phyloP scores from a whole-genome alignment of 2,888 invertebrate genomes.

The Nesidiocoris tenuis region DNA sequence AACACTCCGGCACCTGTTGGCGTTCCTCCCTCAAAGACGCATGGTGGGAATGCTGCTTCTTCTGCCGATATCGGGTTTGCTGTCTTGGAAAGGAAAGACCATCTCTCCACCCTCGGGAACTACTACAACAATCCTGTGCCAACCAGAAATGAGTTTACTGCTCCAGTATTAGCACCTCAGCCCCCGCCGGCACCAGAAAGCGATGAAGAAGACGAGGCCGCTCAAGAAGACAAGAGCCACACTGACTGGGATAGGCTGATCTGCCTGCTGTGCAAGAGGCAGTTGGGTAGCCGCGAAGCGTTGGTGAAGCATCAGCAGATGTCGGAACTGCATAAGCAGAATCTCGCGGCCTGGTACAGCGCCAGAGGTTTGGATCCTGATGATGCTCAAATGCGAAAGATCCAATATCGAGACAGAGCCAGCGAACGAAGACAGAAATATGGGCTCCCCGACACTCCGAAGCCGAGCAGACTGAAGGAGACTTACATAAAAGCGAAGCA shows the following conservation, averaged over 20 bases:
- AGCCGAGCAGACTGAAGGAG: slow-evolving; percentile 70
- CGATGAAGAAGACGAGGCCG: slow-evolving; percentile 64
- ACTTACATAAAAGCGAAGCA: slow-evolving; percentile 65
- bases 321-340: slow-evolving; percentile 92
- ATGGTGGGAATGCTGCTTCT: slow-evolving; percentile 51
- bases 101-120: slow-evolving; percentile 44
- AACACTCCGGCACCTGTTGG: slow-evolving; percentile 55
- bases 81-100: slow-evolving; percentile 76
- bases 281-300: slow-evolving; percentile 86
- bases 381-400: slow-evolving; percentile 56
- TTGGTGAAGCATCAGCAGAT: slow-evolving; percentile 87
- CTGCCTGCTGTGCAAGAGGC: slow-evolving; percentile 91
- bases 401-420: slow-evolving; percentile 86
- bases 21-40: neutral
- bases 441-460: slow-evolving; percentile 80
- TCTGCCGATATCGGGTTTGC: slow-evolving; percentile 87
- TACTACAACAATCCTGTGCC: slow-evolving; percentile 4
- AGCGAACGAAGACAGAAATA: slow-evolving; percentile 93
- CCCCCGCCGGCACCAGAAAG: slow-evolving; percentile 54
- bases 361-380: slow-evolving; percentile 56
- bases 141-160: slow-evolving; percentile 62
- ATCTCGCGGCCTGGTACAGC: slow-evolving; percentile 63
- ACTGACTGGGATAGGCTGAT: slow-evolving; percentile 87
- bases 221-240: slow-evolving; percentile 56
- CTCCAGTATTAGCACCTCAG: slow-evolving; percentile 69